Evolutionary conservation across 2,888 invertebrate genomes (phyloP), one percentile per base, ranked within the genome.

Genomic region (Cephus sareptanus): DNA sequence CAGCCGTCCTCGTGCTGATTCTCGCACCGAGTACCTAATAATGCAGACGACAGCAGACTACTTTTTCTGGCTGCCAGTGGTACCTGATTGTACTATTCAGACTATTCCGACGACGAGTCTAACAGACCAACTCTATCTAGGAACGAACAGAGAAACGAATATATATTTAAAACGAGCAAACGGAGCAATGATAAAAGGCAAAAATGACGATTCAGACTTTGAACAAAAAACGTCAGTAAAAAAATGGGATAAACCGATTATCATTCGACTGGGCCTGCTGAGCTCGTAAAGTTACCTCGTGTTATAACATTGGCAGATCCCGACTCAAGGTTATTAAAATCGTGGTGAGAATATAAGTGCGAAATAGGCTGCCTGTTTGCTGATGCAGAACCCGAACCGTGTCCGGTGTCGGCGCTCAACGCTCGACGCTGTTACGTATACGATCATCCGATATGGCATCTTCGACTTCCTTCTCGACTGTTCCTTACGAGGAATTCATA

Each of bases 321-420:
- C 1, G 70, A 73, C 69, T 71, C 69, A 76, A 75, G 76, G 77
- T 81, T 81, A 81, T 82, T 81, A 82, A 82, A 82, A 82, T 78
- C 82, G 81, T 81, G 81, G 40, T 74, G 75, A 74, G 81, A 81
- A 82, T 81, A 69, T 30, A 34, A 73, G 68, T 34, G 73, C 34
- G 75, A 69, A 34, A 34, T 34, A 31, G 13, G 75, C 75, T 37
- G 30, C 31, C 68, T 34, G 69, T n/a, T 73, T 30, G 56, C 37
- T 74, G 69, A 13, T 74, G 77, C 74, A 71, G 76, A 79, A 76
- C 75, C 76, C 79, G 37, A 31, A 37, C 69, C 77, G 75, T 75
- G 80, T 79, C 80, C 75, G 75, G 80, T 79, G 76, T 74, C 77
- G 68, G 34, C 30, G 34, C 73, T 73, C 77, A 1, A 31, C 31